Conservation (phyloP, 2,113 vertebrate species). For the Cygnus atratus region DNA sequence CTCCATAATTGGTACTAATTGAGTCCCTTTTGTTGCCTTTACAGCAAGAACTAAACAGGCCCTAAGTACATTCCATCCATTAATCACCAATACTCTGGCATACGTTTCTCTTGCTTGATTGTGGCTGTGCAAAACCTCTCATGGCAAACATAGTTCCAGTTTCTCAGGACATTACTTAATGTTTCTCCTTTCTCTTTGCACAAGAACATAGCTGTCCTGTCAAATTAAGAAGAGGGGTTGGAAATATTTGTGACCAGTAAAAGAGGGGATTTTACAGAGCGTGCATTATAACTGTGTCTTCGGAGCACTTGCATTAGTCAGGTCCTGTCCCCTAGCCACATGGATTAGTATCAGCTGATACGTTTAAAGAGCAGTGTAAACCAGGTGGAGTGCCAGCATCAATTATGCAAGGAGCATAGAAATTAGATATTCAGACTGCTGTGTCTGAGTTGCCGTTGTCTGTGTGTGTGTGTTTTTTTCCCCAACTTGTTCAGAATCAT, state of each 20-base stretch:
- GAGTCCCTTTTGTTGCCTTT: conserved; percentile 42
- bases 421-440: background rate
- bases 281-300: background rate
- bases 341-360: background rate
- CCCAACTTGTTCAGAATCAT: background rate
- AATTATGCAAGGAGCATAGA: background rate
- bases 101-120: background rate
- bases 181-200: background rate
- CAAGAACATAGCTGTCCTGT: background rate
- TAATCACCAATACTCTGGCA: background rate
- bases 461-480: background rate
- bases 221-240: background rate
- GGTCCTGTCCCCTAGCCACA: background rate
- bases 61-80: background rate
- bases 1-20: conserved; percentile 39
- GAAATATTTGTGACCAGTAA: background rate
- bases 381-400: background rate
- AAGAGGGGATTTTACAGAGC: background rate
- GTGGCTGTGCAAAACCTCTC: background rate
- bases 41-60: conserved; percentile 2
- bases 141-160: background rate
- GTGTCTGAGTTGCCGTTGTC: background rate
- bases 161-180: background rate
- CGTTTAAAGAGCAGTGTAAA: background rate
- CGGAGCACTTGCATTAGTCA: background rate